phyloP scores from a whole-genome alignment of 2,888 invertebrate genomes.

The Ormyrus nitidulus region DNA sequence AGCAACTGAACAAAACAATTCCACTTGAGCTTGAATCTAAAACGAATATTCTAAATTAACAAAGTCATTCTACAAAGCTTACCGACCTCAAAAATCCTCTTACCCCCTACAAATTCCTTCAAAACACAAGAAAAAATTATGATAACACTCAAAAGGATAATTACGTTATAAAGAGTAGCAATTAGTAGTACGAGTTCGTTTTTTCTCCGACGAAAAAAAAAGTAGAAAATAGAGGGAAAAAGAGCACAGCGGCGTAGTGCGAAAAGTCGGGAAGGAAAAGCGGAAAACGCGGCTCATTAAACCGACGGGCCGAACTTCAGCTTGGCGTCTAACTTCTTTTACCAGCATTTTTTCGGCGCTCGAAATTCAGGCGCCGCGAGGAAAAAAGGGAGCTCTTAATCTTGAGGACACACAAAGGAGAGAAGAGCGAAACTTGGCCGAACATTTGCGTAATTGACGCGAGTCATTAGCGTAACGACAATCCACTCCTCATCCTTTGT shows the following conservation, averaged over 20 bases:
- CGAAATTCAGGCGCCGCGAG: background rate
- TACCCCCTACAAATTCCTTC: no score
- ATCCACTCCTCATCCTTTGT: background rate
- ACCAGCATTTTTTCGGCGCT: background rate
- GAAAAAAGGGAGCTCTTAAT: constrained; percentile 4
- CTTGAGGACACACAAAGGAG: background rate
- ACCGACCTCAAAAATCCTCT: background rate
- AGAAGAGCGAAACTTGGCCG: constrained; percentile 3
- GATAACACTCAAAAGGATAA: background rate
- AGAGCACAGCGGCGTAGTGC: background rate
- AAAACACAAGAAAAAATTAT: background rate
- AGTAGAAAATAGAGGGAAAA: background rate
- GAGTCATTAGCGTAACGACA: constrained; percentile 39
- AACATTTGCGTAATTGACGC: constrained; percentile 49
- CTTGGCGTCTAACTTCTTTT: background rate
- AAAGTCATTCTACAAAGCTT: background rate
- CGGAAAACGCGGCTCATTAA: constrained; percentile 15
- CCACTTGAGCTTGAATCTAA: no score
- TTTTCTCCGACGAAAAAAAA: background rate
- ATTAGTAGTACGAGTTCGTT: background rate
- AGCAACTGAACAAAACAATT: no score
- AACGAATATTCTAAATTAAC: background rate
- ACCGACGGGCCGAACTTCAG: no score
- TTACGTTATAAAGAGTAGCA: constrained; percentile 11
- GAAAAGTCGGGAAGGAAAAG: constrained; percentile 2